Percentiles rank a stretch among this genome's conserved stretches.
These are phyloP conservation scores for Penaeus monodon DNA, from an alignment of 2,888 invertebrate species.

Conservation along the genomic window DNA sequence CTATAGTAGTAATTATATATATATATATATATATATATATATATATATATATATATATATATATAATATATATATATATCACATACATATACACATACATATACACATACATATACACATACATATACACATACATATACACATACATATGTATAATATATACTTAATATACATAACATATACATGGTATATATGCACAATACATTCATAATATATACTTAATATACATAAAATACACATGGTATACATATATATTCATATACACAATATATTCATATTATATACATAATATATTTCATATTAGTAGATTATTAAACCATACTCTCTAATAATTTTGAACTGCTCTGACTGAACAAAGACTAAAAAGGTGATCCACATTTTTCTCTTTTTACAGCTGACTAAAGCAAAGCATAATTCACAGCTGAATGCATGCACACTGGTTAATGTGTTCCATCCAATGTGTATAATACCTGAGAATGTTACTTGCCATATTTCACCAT, in stretches of 20 bases:
- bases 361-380: too few relatives aligned
- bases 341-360: too few relatives aligned
- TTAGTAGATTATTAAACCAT: too few relatives aligned
- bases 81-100: conserved; percentile 6
- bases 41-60: conserved; percentile 12
- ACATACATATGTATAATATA: conserved; percentile 9
- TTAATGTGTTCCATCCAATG: too few relatives aligned
- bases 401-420: too few relatives aligned
- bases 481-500: too few relatives aligned
- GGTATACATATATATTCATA: not conserved
- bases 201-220: too few relatives aligned
- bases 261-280: not conserved
- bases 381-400: too few relatives aligned
- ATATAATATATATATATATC: conserved; percentile 21
- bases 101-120: conserved; percentile 3
- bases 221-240: not conserved
- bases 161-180: conserved; percentile 12
- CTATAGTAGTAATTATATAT: not conserved
- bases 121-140: conserved; percentile 10
- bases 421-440: too few relatives aligned
- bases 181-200: too few relatives aligned
- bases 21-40: conserved; percentile 19
- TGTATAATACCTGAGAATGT: too few relatives aligned
- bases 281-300: not conserved
- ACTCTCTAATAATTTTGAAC: too few relatives aligned